Evolutionary conservation across 2,113 vertebrate species (phyloP), one percentile per base, ranked within the genome.

Genomic region (Nesogale talazaci): DNA sequence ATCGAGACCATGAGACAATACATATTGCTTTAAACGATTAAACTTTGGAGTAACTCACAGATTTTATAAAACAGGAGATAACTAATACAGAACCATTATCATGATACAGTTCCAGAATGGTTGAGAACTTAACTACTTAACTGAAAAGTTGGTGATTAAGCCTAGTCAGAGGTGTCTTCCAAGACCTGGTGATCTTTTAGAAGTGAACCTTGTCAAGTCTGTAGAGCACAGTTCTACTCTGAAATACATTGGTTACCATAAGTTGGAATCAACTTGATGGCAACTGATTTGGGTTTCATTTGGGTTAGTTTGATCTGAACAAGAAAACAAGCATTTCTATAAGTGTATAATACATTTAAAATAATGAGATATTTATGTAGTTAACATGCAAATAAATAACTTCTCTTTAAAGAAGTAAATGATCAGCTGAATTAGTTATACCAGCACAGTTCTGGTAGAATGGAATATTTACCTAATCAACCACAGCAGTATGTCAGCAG

Each of bases 321-420:
- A 84, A 93, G 70, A 42, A 81, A 93, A n/a, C 20, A 93, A 80
- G 61, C n/a, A 87, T 84, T 76, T 88, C 23, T 77, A 61, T 6
- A 46, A 46, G 42, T 46, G 6, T 46, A 46, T 46, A 46, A 46
- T 46, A 46, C 42, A 46, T 46, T 86, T 83, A 86, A 69, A 69
- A 42, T 57, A 52, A 38, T 78, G 25, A 65, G 25, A 77, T 78
- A 94, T 92, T 76, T 94, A 76, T 40, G 40, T 34, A 84, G 20
- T 67, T 91, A 96, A 89, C 19, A 94, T 93, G 82, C 5, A 89
- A 81, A 67, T 65, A 29, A 85, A 69, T 78, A 77, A 88, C 72
- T 65, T 8, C n/a, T 70, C 61, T 61, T 61, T 87, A 92, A 83
- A 10, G 9, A 11, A 76, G 10, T 72, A 92, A 72, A 6, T 34